These are phyloP conservation scores for Ectemnius lituratus DNA, from an alignment of 2,888 invertebrate genomes.

Conservation along the genomic window DNA sequence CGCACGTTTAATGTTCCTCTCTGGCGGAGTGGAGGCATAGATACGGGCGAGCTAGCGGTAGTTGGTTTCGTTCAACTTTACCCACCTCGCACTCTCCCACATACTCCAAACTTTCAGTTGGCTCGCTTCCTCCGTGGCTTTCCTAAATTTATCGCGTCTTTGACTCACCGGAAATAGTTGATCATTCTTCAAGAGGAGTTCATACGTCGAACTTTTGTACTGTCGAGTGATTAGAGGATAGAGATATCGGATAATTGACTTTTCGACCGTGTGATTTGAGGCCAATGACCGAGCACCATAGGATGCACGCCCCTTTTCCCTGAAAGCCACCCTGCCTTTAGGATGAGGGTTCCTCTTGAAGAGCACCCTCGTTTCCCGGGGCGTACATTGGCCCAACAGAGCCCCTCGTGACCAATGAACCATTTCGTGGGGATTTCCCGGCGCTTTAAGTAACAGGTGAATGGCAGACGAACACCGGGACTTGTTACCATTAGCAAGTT, in stretches of 20 bases:
- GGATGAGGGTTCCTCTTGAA: conserved; percentile 14
- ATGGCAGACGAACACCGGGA: conserved; percentile 8
- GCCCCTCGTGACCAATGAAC: conserved; percentile 42
- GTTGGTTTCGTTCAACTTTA: too few relatives aligned
- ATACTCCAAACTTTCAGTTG: background rate
- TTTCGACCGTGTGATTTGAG: conserved; percentile 1
- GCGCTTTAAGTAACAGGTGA: conserved; percentile 41
- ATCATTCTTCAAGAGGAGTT: background rate
- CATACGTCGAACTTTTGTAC: too few relatives aligned
- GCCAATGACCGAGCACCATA: conserved; percentile 16
- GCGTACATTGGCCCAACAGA: conserved; percentile 34
- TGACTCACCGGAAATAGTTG: background rate
- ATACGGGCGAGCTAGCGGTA: background rate
- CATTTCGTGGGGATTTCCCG: conserved; percentile 30
- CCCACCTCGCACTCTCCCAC: background rate
- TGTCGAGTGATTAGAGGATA: background rate
- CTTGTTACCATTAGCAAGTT: too few relatives aligned
- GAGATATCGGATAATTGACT: background rate
- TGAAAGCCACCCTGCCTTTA: too few relatives aligned
- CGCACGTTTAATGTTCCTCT: background rate
- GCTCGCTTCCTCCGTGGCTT: background rate
- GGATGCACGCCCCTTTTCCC: conserved; percentile 27
- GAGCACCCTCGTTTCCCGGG: conserved; percentile 45
- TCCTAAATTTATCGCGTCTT: conserved; percentile 11
- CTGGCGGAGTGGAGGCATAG: background rate